These are phyloP conservation scores for Athene noctua DNA, from an alignment of 2,113 vertebrate genomes.

Conservation along the genomic window DNA sequence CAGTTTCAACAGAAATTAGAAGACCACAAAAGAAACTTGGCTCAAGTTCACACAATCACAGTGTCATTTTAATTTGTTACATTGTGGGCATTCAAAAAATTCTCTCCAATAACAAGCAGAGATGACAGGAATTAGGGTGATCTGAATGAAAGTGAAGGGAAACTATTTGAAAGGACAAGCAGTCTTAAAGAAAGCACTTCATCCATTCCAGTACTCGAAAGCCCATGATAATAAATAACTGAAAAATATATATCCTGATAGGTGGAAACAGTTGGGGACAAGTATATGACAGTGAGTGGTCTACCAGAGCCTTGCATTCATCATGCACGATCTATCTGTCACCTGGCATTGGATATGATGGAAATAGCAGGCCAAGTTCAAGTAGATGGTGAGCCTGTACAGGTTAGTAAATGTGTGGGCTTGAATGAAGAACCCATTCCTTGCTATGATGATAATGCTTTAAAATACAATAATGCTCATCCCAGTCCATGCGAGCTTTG, in stretches of 20 bases:
- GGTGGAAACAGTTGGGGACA: conserved; percentile 99
- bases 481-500: background rate
- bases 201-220: background rate
- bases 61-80: background rate
- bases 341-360: conserved; percentile 97
- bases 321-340: conserved; percentile 95
- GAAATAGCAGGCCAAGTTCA: conserved; percentile 97
- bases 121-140: background rate
- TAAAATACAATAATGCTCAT: background rate
- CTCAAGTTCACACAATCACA: background rate
- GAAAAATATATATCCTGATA: conserved; percentile 36
- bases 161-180: background rate
- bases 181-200: background rate
- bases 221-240: background rate
- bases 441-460: background rate
- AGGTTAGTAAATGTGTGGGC: conserved; percentile 77
- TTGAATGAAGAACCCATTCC: background rate
- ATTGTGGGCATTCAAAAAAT: background rate
- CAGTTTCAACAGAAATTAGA: background rate
- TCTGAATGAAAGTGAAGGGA: background rate
- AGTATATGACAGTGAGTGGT: conserved; percentile 99
- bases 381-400: conserved; percentile 92
- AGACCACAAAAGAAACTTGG: background rate
- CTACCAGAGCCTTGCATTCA: conserved; percentile 95
- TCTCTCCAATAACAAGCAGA: background rate